Base-by-base conservation (phyloP, 1,140 invertebrate genomes). In the Tachypleus tridentatus region DNA sequence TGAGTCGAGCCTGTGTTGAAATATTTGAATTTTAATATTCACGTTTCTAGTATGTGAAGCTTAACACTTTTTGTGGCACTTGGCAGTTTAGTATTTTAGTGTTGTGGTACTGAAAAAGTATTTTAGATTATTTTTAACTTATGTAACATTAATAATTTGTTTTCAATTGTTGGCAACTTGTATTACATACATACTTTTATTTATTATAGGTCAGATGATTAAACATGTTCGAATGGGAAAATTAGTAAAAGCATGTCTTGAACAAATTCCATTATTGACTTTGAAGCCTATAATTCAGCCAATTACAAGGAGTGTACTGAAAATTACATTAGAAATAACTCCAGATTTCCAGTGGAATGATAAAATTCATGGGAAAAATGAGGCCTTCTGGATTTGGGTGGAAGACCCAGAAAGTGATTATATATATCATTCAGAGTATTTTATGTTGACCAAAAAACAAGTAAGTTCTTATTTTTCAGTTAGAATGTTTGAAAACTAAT, bases 321-420 rank as follows among this genome's bases (percentile, higher is more conserved):
- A 91, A 72, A 89, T 99, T 68, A 85, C 86, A 57, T 80, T 98
- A 9, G 83, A 81, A 57, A 86, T 99, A 7, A 85, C 76, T 63
- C 85, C 96, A 0, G 83, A 86, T 66, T 99, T 99, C 75, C 84
- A 80, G 58, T 97, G 93, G 93, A 91, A 92, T 74, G 90, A 93
- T 73, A 84, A 82, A 68, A 79, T 92, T 63, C 93, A 98, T 75
- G 93, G 95, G 1, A 88, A 87, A 75, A 83, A 87, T 1, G 92
- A 98, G 78, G 83, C 87, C 3, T 99, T 97, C 78, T 98, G 93
- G 91, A 85, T 99, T 61, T 98, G 96, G 93, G 87, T 99, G 10
- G 95, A 98, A 79, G 94, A 99, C 79, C 87, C 93, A 0, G 88
- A 92, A 9, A 89, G 82, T 65, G 93, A 97, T 76, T 86, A 85